Evolutionary conservation across 2,888 invertebrate species (phyloP), one percentile per base, ranked within the genome.

Genomic region (Iphiclides podalirius): DNA sequence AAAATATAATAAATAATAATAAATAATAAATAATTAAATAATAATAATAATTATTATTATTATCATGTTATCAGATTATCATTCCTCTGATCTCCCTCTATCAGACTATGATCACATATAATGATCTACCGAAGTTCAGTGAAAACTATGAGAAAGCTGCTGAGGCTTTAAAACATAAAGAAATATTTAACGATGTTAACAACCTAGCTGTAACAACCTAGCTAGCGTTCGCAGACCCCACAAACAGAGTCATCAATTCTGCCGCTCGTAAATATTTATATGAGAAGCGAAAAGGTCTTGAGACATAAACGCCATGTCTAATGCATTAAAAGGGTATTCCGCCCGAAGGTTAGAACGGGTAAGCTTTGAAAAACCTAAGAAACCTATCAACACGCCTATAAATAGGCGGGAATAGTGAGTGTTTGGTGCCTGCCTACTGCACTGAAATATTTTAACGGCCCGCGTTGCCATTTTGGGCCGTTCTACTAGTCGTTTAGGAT

Each of bases 331-430:
- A 35, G 16, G 2, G 16, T 41, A 31, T 39, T 14, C n/a, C 15
- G 12, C 8, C 4, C 20, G 23, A 39, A 36, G 41, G 42, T 42
- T 41, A 17, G 20, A 35, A 17, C 47, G 28, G 8, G 40, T 40
- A 20, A 4, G 42, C 14, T 31, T 36, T n/a, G 23, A 49, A 43
- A 40, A 42, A 31, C 15, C 20, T 38, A 14, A 43, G 37, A 49
- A 35, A 44, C 28, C 42, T 44, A 39, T 39, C 23, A 43, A 26
- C 33, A 46, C 49, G 49, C 49, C 49, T 44, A 44, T 44, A 43
- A 39, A 44, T 49, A 49, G 49, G 49, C 49, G 49, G 49, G 38
- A 43, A 44, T 49, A 41, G 28, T 39, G 44, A 39, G 34, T 23
- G 43, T 39, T 39, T 35, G 34, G 49, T 44, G 28, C 13, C 49